Conservation (phyloP, 1,140 invertebrate genomes). For the Thaumetopoea pityocampa region DNA sequence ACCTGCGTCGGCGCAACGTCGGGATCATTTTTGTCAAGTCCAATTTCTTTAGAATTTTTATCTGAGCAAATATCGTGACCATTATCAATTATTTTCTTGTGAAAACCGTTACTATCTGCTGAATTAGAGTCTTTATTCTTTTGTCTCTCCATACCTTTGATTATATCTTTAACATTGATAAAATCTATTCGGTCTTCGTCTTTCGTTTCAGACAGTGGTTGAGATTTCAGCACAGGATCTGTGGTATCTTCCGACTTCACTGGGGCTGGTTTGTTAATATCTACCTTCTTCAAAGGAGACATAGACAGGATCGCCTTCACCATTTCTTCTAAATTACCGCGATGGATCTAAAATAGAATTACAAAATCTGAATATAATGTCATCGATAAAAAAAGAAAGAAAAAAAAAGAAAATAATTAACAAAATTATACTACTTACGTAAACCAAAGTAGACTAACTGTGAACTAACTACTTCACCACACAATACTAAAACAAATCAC, state of each 20-base stretch:
- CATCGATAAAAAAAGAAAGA: too few relatives aligned
- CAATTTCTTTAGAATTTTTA: slow-evolving; percentile 18
- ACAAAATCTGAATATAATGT: slow-evolving; percentile 19
- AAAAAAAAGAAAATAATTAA: slow-evolving; percentile 22
- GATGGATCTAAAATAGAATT: slow-evolving; percentile 49
- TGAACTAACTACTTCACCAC: slow-evolving; percentile 22
- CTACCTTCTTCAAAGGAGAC: slow-evolving; percentile 51
- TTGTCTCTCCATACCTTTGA: slow-evolving; percentile 71
- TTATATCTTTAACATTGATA: slow-evolving; percentile 72
- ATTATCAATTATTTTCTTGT: slow-evolving; percentile 60
- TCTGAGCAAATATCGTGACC: slow-evolving; percentile 42
- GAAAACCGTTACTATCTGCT: slow-evolving; percentile 57
- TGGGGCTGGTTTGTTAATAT: slow-evolving; percentile 43
- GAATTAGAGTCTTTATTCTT: slow-evolving; percentile 44
- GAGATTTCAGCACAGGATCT: slow-evolving; percentile 32
- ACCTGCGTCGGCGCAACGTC: slow-evolving; percentile 22
- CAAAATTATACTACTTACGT: slow-evolving; percentile 30
- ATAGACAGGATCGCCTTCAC: slow-evolving; percentile 60
- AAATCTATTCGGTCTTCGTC: slow-evolving; percentile 70
- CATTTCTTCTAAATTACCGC: slow-evolving; percentile 62
- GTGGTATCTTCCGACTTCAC: slow-evolving; percentile 45
- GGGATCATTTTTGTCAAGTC: slow-evolving; percentile 21
- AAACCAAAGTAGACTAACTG: slow-evolving; percentile 23
- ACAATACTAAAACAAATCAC: slow-evolving; percentile 7
- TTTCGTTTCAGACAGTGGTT: slow-evolving; percentile 36